Percentiles rank a stretch among this genome's conserved stretches.
Evolutionary conservation across 2,888 invertebrate genomes (phyloP).

Genomic region (Eilema caniola): DNA sequence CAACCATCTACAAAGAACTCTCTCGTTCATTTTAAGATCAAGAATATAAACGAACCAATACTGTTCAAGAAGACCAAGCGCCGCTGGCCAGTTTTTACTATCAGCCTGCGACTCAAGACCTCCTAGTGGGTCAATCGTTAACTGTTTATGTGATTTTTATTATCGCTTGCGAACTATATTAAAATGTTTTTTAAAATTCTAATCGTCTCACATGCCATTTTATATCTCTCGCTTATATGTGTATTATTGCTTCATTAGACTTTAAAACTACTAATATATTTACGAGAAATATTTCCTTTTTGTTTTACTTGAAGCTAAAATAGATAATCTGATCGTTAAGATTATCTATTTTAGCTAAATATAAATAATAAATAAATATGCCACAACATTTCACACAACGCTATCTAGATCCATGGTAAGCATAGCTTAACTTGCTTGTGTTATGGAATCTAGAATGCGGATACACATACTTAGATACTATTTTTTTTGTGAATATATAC

Average conservation of each 20-base stretch:
- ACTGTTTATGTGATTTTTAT: conserved; percentile 79
- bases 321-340: too few species aligned
- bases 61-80: conserved; percentile 50
- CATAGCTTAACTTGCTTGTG: too few species aligned
- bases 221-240: conserved; percentile 42
- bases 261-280: too few species aligned
- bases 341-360: too few species aligned
- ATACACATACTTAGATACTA: too few species aligned
- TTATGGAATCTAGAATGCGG: too few species aligned
- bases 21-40: conserved; percentile 34
- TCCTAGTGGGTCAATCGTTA: conserved; percentile 78
- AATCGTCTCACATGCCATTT: conserved; percentile 31
- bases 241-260: conserved; percentile 34
- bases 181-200: conserved; percentile 66
- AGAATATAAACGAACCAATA: conserved; percentile 45
- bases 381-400: too few species aligned
- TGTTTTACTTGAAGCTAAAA: neutral
- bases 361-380: too few species aligned
- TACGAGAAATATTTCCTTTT: neutral
- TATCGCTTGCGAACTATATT: conserved; percentile 73
- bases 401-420: too few species aligned
- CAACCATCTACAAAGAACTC: conserved; percentile 59
- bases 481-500: too few species aligned
- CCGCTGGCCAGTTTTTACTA: conserved; percentile 61
- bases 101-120: conserved; percentile 67